A percentile compares a stretch with the other conserved stretches of the same genome.
Evolutionary conservation across 2,113 vertebrate genomes (phyloP).

Genomic region (Dromiciops gliroides): DNA sequence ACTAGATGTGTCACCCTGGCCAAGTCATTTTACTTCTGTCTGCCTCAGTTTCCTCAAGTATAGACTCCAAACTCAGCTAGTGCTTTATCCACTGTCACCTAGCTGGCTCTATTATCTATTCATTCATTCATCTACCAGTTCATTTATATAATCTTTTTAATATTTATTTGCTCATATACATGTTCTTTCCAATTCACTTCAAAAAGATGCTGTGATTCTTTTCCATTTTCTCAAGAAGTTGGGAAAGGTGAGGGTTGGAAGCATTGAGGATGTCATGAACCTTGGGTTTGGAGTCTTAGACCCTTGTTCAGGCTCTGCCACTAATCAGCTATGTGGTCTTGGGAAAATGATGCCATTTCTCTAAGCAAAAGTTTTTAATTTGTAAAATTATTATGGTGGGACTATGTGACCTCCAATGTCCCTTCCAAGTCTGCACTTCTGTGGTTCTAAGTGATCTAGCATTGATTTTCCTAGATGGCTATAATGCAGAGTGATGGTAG

Average conservation of each 20-base stretch:
- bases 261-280: background rate
- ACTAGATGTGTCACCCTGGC: background rate
- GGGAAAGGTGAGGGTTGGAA: background rate
- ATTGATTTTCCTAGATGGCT: background rate
- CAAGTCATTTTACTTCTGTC: too few relatives aligned
- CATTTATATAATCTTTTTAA: background rate
- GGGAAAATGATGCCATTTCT: background rate
- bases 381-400: background rate
- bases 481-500: background rate
- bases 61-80: background rate
- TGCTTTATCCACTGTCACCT: background rate
- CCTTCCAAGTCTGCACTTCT: background rate
- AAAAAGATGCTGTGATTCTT: background rate
- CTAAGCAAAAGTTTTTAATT: background rate
- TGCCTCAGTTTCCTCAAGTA: too few relatives aligned
- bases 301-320: background rate
- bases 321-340: background rate
- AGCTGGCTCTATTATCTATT: background rate
- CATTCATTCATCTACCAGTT: background rate
- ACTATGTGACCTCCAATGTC: background rate
- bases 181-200: background rate
- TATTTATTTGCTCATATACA: background rate
- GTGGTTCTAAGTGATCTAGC: background rate
- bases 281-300: background rate
- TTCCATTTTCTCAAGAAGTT: background rate